Evolutionary conservation across 2,113 vertebrate species (phyloP).

Genomic region (Eudyptes chrysolophus): DNA sequence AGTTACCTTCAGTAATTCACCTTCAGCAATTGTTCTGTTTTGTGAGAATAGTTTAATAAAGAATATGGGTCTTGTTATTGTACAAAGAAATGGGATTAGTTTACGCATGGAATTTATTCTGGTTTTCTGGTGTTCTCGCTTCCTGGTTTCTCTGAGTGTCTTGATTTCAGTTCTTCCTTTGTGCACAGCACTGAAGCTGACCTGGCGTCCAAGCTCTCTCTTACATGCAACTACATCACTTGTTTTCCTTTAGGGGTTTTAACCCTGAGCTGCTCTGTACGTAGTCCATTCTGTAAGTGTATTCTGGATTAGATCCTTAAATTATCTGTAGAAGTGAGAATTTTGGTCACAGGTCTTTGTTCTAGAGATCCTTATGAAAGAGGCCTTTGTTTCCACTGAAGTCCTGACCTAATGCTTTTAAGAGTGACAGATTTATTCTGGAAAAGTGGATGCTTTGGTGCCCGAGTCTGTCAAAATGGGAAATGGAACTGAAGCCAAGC

Average conservation of each 20-base stretch:
- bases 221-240: accelerated
- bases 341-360: not conserved
- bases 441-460: not conserved
- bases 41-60: not conserved
- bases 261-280: not conserved
- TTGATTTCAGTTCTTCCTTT: not conserved
- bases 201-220: not conserved
- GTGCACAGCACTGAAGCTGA: not conserved
- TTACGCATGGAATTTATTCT: not conserved
- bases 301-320: not conserved
- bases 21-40: not conserved
- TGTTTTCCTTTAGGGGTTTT: not conserved
- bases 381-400: not conserved
- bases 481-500: not conserved
- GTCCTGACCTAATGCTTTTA: not conserved
- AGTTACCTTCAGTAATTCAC: not conserved
- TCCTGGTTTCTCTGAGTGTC: not conserved
- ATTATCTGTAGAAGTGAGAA: not conserved
- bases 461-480: not conserved
- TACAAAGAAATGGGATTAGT: not conserved
- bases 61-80: not conserved
- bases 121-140: not conserved
- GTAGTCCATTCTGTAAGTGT: not conserved
- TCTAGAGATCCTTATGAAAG: not conserved
- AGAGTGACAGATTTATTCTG: not conserved